A percentile compares a stretch with the other conserved stretches of the same genome.
Evolutionary conservation across 2,113 vertebrate species (phyloP).

Genomic region (Silurus asotus): DNA sequence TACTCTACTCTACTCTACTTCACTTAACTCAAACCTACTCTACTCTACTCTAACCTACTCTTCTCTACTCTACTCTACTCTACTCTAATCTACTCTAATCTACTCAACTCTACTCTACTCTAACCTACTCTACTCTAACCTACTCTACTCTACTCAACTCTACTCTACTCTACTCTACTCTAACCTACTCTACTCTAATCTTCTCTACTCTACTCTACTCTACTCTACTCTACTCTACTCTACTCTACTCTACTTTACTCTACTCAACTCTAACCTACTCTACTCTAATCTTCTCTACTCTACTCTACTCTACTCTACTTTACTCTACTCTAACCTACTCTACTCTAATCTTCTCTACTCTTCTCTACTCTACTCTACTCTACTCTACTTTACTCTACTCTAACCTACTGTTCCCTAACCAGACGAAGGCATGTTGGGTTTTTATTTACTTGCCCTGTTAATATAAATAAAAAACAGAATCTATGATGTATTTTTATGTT

Average conservation of each 20-base stretch:
- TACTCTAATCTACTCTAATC: neutral
- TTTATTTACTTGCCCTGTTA: neutral
- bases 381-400: neutral
- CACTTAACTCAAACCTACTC: too few relatives aligned
- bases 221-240: too few relatives aligned
- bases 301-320: neutral
- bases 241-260: too few relatives aligned
- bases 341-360: neutral
- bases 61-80: neutral
- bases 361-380: neutral
- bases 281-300: neutral
- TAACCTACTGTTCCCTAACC: neutral
- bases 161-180: too few relatives aligned
- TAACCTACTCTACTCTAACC: too few relatives aligned
- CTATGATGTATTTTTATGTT: neutral
- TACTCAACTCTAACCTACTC: too few relatives aligned
- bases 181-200: too few relatives aligned
- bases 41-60: neutral
- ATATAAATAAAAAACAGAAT: neutral
- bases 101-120: neutral
- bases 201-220: too few relatives aligned
- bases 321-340: neutral
- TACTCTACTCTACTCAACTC: too few relatives aligned
- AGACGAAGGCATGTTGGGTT: neutral
- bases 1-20: too few relatives aligned